A percentile compares a stretch with the other conserved stretches of the same genome.
phyloP scores from a whole-genome alignment of 2,888 invertebrate genomes.

The Beris morrisii region DNA sequence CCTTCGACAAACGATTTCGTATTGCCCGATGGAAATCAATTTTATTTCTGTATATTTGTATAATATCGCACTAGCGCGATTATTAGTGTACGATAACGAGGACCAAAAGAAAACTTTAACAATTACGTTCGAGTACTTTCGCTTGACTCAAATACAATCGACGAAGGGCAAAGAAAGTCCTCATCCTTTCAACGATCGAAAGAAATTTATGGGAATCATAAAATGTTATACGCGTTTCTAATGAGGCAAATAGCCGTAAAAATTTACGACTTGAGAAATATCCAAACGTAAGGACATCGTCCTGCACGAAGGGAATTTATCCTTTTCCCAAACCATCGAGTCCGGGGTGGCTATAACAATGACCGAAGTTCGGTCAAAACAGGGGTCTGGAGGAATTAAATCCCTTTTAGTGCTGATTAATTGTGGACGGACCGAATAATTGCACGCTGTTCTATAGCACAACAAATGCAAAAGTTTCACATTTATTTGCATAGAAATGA shows the following conservation, averaged over 20 bases:
- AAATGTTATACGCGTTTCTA: constrained; percentile 38
- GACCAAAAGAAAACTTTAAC: constrained; percentile 15
- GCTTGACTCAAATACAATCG: constrained; percentile 16
- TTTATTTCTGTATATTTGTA: constrained; percentile 12
- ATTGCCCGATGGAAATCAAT: constrained; percentile 9
- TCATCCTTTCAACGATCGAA: constrained; percentile 2
- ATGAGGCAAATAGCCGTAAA: constrained; percentile 35
- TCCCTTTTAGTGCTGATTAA: too few relatives aligned
- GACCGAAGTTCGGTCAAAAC: too few relatives aligned
- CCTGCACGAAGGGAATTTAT: too few relatives aligned
- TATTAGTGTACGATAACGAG: constrained; percentile 20
- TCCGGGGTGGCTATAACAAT: too few relatives aligned
- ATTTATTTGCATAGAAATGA: constrained; percentile 29
- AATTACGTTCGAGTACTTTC: constrained; percentile 19
- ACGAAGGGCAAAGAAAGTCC: constrained; percentile 11
- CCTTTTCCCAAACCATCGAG: too few relatives aligned
- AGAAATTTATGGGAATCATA: constrained; percentile 35
- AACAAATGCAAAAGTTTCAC: too few relatives aligned
- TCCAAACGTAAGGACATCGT: not conserved
- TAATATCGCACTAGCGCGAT: not conserved
- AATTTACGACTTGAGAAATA: constrained; percentile 28
- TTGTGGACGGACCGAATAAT: too few relatives aligned
- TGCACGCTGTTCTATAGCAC: too few relatives aligned
- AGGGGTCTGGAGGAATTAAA: too few relatives aligned
- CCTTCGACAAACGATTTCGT: not conserved